A percentile compares a stretch with the other conserved stretches of the same genome.
Conservation (phyloP, 1,140 invertebrate genomes). For the Ips typographus region DNA sequence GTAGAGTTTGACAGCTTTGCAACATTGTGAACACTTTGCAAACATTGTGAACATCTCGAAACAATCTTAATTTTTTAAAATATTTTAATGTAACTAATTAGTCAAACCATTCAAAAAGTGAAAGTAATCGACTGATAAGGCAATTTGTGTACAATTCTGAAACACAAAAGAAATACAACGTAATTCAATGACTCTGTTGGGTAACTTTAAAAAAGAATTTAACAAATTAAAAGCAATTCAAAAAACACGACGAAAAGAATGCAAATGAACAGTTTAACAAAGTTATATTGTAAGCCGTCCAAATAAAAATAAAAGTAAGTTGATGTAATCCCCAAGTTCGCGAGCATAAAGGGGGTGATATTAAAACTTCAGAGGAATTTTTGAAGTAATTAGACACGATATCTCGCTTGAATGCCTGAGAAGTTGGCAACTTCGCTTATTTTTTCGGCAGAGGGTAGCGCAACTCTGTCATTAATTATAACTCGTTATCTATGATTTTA, state of each 20-base stretch:
- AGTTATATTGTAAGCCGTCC: constrained; percentile 5
- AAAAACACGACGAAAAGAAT: constrained; percentile 6
- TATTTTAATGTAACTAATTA: too few relatives aligned
- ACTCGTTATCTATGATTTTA: constrained; percentile 7
- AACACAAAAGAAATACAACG: not conserved
- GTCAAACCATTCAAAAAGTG: too few relatives aligned
- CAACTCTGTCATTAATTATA: constrained; percentile 15
- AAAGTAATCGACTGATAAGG: too few relatives aligned
- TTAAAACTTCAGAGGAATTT: constrained; percentile 26
- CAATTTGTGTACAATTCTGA: too few relatives aligned
- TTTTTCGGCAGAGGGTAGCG: constrained; percentile 1
- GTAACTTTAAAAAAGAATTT: not conserved
- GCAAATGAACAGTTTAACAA: constrained; percentile 24
- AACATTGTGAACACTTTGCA: too few relatives aligned
- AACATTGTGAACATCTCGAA: too few relatives aligned
- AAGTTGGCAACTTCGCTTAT: constrained; percentile 11
- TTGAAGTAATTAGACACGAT: constrained; percentile 28
- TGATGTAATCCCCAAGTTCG: constrained; percentile 4
- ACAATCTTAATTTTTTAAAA: too few relatives aligned
- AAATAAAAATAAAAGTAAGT: constrained; percentile 13
- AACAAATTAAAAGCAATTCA: constrained; percentile 21
- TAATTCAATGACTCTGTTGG: too few relatives aligned
- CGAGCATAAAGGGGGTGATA: not conserved
- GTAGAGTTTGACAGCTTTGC: too few relatives aligned
- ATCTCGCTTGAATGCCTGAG: constrained; percentile 19